Percentiles rank a stretch among this genome's conserved stretches.
These are phyloP conservation scores for Parnassius apollo DNA, from an alignment of 2,888 invertebrate species.

Conservation along the genomic window DNA sequence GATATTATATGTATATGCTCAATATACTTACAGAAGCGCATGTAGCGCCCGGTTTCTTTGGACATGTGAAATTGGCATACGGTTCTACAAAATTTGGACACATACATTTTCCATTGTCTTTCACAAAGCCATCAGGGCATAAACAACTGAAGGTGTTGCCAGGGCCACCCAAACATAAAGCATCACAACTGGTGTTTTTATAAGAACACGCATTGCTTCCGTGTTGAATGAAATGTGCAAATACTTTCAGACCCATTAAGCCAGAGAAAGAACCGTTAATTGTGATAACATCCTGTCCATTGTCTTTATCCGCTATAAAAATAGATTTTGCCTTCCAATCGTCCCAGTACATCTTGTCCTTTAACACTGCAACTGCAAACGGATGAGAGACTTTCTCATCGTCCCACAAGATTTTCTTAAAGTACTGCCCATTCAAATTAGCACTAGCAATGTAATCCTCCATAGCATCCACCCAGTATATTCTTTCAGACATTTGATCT, in stretches of 20 bases:
- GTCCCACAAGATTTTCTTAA: slow-evolving; percentile 84
- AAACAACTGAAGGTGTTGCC: slow-evolving; percentile 85
- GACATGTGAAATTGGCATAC: slow-evolving; percentile 85
- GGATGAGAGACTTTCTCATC: slow-evolving; percentile 88
- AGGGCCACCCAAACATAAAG: slow-evolving; percentile 90
- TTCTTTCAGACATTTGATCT: slow-evolving; percentile 88
- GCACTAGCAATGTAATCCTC: slow-evolving; percentile 90
- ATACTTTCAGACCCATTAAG: slow-evolving; percentile 91
- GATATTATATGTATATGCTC: background rate
- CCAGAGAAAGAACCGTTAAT: slow-evolving; percentile 84
- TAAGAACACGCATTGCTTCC: slow-evolving; percentile 87
- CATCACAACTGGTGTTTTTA: slow-evolving; percentile 83
- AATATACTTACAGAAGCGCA: slow-evolving; percentile 75
- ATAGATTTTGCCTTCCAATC: slow-evolving; percentile 92
- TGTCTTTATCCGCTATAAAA: slow-evolving; percentile 89
- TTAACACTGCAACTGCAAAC: slow-evolving; percentile 92
- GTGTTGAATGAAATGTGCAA: slow-evolving; percentile 87
- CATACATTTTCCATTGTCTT: slow-evolving; percentile 82
- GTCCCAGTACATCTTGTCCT: slow-evolving; percentile 93
- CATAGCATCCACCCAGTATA: slow-evolving; percentile 94
- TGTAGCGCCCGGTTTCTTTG: slow-evolving; percentile 78
- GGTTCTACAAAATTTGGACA: slow-evolving; percentile 87
- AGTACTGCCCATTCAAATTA: slow-evolving; percentile 85
- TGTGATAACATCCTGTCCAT: slow-evolving; percentile 82
- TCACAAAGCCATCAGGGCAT: slow-evolving; percentile 89